Percentiles rank a stretch among this genome's conserved stretches.
Evolutionary conservation across 2,797 vertebrate species (phyloP).

Genomic region (Mormyrops attenuatus): DNA sequence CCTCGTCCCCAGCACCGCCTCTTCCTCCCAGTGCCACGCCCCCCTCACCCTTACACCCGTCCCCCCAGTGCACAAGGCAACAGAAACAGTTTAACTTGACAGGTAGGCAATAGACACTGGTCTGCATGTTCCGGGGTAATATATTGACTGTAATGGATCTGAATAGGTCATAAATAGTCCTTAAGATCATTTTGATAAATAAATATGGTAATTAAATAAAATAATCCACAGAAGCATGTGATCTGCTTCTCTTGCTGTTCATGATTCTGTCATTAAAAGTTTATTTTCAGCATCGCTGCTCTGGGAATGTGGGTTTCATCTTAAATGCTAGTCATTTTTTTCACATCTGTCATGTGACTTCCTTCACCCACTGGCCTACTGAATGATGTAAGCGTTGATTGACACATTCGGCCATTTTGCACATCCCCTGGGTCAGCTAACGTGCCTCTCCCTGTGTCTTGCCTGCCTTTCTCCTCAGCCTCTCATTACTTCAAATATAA

Average conservation of each 20-base stretch:
- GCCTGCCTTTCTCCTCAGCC: constrained; percentile 62
- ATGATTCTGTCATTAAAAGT: not conserved
- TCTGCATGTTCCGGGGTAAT: not conserved
- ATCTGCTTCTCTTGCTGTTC: not conserved
- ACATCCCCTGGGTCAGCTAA: not conserved
- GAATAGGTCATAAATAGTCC: not conserved
- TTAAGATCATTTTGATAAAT: not conserved
- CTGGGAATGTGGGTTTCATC: not conserved
- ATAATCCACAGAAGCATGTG: not conserved
- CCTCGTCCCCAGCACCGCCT: constrained; percentile 88
- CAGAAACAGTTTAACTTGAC: constrained; percentile 93
- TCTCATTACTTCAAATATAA: constrained; percentile 99
- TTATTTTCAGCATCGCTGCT: not conserved
- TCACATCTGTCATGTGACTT: not conserved
- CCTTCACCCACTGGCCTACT: not conserved
- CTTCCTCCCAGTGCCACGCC: constrained; percentile 90
- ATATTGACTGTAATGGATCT: not conserved
- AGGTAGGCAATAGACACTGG: constrained; percentile 59
- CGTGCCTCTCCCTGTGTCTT: constrained; percentile 31
- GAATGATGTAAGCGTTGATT: constrained; percentile 9
- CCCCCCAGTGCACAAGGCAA: constrained; percentile 84
- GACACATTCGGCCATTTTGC: not conserved
- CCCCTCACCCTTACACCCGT: constrained; percentile 88
- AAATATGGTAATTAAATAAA: not conserved
- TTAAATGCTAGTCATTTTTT: not conserved